Percentiles rank a stretch among this genome's conserved stretches.
Evolutionary conservation across 1,140 invertebrate species (phyloP).

Genomic region (Dreissena rostriformis): DNA sequence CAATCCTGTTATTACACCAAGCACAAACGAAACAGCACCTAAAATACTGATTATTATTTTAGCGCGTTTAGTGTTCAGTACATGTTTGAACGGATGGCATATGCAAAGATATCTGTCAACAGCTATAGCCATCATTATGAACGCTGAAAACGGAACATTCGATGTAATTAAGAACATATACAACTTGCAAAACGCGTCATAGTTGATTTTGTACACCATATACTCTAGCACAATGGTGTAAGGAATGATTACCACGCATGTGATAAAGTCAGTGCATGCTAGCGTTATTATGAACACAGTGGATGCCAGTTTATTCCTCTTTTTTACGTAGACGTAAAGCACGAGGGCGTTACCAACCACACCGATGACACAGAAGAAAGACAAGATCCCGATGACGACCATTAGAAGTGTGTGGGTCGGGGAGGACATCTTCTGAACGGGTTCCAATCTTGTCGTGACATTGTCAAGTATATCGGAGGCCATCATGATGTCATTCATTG

Average conservation of each 20-base stretch:
- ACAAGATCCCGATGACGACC: slow-evolving; percentile 69
- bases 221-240: slow-evolving; percentile 76
- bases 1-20: slow-evolving; percentile 75
- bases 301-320: slow-evolving; percentile 76
- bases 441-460: background rate
- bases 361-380: slow-evolving; percentile 72
- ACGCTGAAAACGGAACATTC: slow-evolving; percentile 78
- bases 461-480: background rate
- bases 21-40: slow-evolving; percentile 65
- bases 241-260: slow-evolving; percentile 75
- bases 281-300: slow-evolving; percentile 79
- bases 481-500: background rate
- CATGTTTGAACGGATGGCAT: slow-evolving; percentile 76
- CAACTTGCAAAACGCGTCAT: slow-evolving; percentile 76
- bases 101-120: slow-evolving; percentile 80
- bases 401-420: slow-evolving; percentile 27
- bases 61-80: slow-evolving; percentile 73
- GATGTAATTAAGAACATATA: slow-evolving; percentile 80
- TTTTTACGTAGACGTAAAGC: slow-evolving; percentile 77
- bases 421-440: background rate
- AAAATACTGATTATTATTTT: slow-evolving; percentile 71
- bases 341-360: slow-evolving; percentile 76
- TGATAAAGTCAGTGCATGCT: slow-evolving; percentile 76
- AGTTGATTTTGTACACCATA: slow-evolving; percentile 65
- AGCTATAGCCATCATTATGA: slow-evolving; percentile 80